phyloP scores from a whole-genome alignment of 1,140 invertebrate genomes.

The Neodiprion fabricii region DNA sequence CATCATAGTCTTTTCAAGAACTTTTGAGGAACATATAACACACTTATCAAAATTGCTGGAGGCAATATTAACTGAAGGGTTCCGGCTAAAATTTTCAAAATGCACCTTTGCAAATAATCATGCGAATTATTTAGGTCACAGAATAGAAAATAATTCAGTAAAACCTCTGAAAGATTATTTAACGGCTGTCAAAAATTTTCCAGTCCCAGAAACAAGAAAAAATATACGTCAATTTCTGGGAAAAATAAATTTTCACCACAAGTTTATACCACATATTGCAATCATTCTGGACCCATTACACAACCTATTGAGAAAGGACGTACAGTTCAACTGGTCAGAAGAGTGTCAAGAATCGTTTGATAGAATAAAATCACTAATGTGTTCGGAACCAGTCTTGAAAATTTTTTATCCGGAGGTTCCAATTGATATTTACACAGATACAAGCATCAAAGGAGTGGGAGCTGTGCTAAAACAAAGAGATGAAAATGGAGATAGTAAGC shows the following conservation, averaged over 20 bases:
- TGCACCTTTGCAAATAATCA: slow-evolving; percentile 22
- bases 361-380: slow-evolving; percentile 25
- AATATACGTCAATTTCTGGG: slow-evolving; percentile 25
- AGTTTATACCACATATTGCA: slow-evolving; percentile 23
- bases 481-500: too few relatives aligned
- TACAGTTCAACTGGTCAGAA: slow-evolving; percentile 26
- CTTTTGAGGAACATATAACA: slow-evolving; percentile 29
- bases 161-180: slow-evolving; percentile 21
- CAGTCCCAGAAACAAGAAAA: slow-evolving; percentile 22
- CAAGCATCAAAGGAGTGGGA: slow-evolving; percentile 36
- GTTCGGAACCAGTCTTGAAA: slow-evolving; percentile 24
- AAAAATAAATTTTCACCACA: neutral
- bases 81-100: slow-evolving; percentile 25
- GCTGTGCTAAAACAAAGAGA: too few relatives aligned
- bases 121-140: slow-evolving; percentile 22
- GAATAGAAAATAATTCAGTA: slow-evolving; percentile 20
- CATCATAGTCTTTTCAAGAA: slow-evolving; percentile 35
- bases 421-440: slow-evolving; percentile 40
- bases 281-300: slow-evolving; percentile 25
- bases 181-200: neutral
- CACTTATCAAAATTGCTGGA: slow-evolving; percentile 15
- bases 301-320: slow-evolving; percentile 22
- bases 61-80: slow-evolving; percentile 21
- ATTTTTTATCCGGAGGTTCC: slow-evolving; percentile 36
- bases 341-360: slow-evolving; percentile 24